phyloP scores from a whole-genome alignment of 2,113 vertebrate species.

The Bubo scandiacus region DNA sequence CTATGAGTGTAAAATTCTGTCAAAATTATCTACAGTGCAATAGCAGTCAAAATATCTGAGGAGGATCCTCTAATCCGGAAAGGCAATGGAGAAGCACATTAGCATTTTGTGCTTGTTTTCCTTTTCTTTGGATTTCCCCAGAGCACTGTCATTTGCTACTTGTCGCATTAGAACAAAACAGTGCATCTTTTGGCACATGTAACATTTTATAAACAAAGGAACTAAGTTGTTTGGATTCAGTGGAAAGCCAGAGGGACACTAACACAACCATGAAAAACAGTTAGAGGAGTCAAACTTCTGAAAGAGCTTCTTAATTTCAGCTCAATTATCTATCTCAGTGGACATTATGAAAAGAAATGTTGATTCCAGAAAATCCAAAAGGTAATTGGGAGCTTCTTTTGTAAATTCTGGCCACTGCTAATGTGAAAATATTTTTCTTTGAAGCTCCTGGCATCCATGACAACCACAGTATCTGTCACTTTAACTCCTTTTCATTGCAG shows the following conservation, averaged over 20 bases:
- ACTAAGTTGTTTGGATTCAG: conserved; percentile 30
- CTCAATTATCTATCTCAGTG: not conserved
- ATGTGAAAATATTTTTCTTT: not conserved
- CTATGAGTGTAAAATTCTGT: not conserved
- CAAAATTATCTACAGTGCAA: not conserved
- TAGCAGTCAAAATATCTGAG: not conserved
- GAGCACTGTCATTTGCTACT: conserved; percentile 49
- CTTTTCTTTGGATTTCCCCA: conserved; percentile 31
- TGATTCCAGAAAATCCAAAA: conserved; percentile 25
- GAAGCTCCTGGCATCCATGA: not conserved
- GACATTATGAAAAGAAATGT: conserved; percentile 1
- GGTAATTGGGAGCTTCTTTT: not conserved
- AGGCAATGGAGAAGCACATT: conserved; percentile 12
- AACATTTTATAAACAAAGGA: conserved; percentile 58
- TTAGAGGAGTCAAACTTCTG: conserved; percentile 33
- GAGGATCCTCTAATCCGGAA: not conserved
- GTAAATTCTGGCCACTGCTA: not conserved
- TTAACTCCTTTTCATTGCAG: not conserved
- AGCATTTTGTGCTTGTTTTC: not conserved
- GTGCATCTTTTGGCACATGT: conserved; percentile 20
- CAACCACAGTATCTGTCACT: not conserved
- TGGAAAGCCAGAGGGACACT: conserved; percentile 32
- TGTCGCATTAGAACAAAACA: conserved; percentile 47
- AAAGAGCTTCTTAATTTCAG: conserved; percentile 29
- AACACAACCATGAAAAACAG: conserved; percentile 23